Evolutionary conservation across 2,113 vertebrate genomes (phyloP), one percentile per base, ranked within the genome.

Genomic region (Gallinago jamesoni): DNA sequence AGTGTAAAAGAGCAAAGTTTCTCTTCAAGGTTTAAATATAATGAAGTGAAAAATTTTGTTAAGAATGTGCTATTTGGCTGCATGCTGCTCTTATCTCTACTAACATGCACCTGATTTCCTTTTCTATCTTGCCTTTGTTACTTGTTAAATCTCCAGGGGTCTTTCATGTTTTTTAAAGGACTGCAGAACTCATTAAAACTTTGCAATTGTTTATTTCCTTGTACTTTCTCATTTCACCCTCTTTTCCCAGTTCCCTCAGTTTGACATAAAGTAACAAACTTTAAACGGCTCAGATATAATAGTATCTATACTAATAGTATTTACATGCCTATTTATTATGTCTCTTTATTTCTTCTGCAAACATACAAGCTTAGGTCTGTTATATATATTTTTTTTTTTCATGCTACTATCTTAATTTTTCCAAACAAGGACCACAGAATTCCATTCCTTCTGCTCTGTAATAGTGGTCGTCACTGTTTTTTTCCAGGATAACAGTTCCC

Each of bases 21-120:
- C 74, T 94, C 77, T 96, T 96, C 15, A 31, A 90, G 70, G 48
- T 89, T 93, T 97, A 82, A 96, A 94, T 87, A 76, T 82, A 96
- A 96, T 91, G 86, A 96, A 90, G 81, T 55, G 73, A 86, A 87
- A 72, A 75, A 66, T 96, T 96, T 76, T 1, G 62, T 87, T 82
- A 87, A 93, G 66, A 93, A 64, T 95, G 85, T 94, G 84, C 74
- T 79, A 19, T 96, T 96, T 95, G 90, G 80, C 89, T 95, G 52
- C 93, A 90, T 81, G 92, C 83, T 96, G 94, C 80, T 96, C 93
- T 95, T 96, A 96, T 96, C 96, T 95, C 89, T 0, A 0, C 83
- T 93, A 87, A 68, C 95, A 95, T 60, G 94, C 88, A 96, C 93
- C 96, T 96, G 95, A 94, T 95, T 95, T 94, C 48, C 88, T 95